Conservation (phyloP, 2,797 vertebrate species). For the Hirundo rustica region DNA sequence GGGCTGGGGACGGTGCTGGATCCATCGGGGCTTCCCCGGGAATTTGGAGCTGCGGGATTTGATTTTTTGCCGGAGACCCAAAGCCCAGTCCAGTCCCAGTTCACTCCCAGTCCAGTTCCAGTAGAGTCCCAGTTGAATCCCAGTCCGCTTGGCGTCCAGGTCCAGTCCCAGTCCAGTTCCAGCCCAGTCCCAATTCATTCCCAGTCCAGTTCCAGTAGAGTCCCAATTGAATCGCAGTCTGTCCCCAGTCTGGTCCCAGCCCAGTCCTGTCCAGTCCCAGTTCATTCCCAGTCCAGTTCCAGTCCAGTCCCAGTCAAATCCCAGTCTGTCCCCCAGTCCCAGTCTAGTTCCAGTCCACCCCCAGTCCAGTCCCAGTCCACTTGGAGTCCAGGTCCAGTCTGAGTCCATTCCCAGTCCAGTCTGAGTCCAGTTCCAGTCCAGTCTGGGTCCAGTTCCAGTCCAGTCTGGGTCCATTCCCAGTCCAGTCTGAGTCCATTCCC, state of each 20-base stretch:
- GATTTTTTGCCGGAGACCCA: too few relatives aligned
- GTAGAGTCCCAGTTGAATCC: background rate
- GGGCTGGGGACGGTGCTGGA: accelerated
- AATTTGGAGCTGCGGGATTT: accelerated
- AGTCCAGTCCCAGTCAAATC: too few relatives aligned
- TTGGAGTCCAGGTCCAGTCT: too few relatives aligned
- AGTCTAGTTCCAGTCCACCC: background rate
- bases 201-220: background rate
- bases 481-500: too few relatives aligned
- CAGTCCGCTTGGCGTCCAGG: too few relatives aligned
- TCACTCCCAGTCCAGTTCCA: background rate
- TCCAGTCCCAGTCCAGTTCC: background rate
- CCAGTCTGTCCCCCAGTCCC: too few relatives aligned
- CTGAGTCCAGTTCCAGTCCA: too few relatives aligned
- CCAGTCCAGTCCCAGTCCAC: background rate
- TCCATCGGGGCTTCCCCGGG: accelerated
- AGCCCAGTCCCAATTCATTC: accelerated
- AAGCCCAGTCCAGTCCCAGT: background rate
- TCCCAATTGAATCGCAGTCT: too few relatives aligned
- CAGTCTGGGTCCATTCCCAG: background rate
- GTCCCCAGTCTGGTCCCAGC: too few relatives aligned
- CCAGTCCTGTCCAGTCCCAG: too few relatives aligned
- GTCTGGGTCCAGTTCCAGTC: background rate
- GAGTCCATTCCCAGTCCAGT: too few relatives aligned
- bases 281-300: too few relatives aligned